Evolutionary conservation across 2,888 invertebrate genomes (phyloP).

Genomic region (Poecilobothrus nobilitatus): DNA sequence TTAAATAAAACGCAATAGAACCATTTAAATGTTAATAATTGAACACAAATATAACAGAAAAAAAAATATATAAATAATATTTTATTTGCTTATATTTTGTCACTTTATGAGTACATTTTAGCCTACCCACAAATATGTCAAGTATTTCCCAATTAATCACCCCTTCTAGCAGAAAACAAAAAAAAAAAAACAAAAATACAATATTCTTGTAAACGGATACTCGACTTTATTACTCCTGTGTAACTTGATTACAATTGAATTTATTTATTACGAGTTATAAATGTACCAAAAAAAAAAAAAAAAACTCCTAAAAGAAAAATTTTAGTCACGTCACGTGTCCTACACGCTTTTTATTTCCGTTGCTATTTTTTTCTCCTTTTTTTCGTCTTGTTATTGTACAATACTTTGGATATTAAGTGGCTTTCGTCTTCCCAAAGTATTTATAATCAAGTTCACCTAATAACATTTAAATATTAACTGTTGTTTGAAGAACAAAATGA

Average conservation of each 20-base stretch:
- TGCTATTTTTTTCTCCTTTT: not conserved
- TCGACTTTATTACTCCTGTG: not conserved
- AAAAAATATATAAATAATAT: too few species aligned
- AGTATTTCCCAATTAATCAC: too few species aligned
- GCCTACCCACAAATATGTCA: too few species aligned
- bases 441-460: not conserved
- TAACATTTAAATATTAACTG: not conserved
- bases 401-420: not conserved
- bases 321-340: not conserved
- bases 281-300: too few species aligned
- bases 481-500: too few species aligned
- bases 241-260: not conserved
- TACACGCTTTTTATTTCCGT: not conserved
- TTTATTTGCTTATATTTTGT: too few species aligned
- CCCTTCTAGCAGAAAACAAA: not conserved
- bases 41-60: too few species aligned
- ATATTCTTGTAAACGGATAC: not conserved
- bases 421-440: not conserved
- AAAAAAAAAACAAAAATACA: not conserved
- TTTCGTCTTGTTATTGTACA: too few species aligned
- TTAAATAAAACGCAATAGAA: too few species aligned
- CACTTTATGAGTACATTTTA: too few species aligned
- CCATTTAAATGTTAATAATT: too few species aligned
- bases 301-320: not conserved
- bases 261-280: not conserved